phyloP scores from a whole-genome alignment of 2,797 vertebrate species.

The Squalus acanthias region DNA sequence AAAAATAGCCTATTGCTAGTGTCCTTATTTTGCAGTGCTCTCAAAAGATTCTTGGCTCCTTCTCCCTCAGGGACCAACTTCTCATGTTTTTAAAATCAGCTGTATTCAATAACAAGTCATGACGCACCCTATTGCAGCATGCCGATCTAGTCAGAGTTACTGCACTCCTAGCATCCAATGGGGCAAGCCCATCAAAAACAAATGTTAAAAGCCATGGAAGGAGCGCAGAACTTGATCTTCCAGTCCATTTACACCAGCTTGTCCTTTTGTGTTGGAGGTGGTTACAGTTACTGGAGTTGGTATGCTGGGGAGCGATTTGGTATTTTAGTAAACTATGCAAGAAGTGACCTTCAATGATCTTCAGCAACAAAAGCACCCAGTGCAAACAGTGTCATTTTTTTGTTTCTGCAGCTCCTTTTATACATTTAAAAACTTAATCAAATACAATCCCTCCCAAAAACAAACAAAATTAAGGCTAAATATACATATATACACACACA shows the following conservation, averaged over 20 bases:
- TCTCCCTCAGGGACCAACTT: background rate
- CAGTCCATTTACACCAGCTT: background rate
- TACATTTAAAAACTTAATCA: background rate
- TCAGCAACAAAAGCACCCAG: background rate
- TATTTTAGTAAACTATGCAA: background rate
- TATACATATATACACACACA: conserved; percentile 26
- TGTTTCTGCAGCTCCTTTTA: conserved; percentile 21
- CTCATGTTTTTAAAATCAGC: background rate
- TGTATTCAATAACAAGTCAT: background rate
- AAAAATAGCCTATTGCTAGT: background rate
- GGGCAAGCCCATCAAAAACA: background rate
- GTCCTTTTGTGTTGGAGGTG: background rate
- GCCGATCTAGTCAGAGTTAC: background rate
- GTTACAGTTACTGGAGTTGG: background rate
- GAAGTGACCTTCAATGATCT: background rate
- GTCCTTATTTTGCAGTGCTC: background rate
- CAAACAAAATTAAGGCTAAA: conserved; percentile 13
- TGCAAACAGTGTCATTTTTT: background rate
- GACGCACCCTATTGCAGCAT: background rate
- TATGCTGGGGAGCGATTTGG: background rate
- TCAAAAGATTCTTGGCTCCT: background rate
- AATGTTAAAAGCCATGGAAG: background rate
- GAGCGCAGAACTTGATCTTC: background rate
- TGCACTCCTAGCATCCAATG: background rate
- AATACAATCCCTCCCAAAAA: background rate